Evolutionary conservation across 2,888 invertebrate genomes (phyloP), one percentile per base, ranked within the genome.

Genomic region (Standfussiana lucernea): DNA sequence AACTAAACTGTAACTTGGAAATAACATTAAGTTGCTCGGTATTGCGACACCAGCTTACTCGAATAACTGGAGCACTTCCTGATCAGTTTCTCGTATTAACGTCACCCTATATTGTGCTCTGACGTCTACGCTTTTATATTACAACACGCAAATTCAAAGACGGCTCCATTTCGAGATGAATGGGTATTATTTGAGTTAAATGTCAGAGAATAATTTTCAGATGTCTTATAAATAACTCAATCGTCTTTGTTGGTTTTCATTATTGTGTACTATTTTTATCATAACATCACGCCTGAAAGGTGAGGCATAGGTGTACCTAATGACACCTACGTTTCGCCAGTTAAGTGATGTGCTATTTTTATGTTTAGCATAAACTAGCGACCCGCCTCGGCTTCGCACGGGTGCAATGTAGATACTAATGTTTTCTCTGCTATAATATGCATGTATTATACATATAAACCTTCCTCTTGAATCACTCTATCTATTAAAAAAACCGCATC

Each of bases 31-130:
- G 15, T 53, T 24, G n/a, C 15, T 24, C 0, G 2, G 1, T 45
- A 50, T 62, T 59, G 66, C 66, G 56, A 70, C 21, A 67, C 70
- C 11, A 40, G 37, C n/a, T 73, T 35, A 70, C 66, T 42, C 4
- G 69, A 56, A 66, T 59, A 83, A 70, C 72, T 83, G 69, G 79
- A 79, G n/a, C 84, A 70, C 28, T 82, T 83, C 79, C 79, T 83
- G 72, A 65, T 37, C 66, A 66, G 65, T 72, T 45, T 37, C 40
- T 28, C 32, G 47, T 68, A 77, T 45, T 64, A 72, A 35, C 40
- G 72, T 67, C 42, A 53, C 45, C 6, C 32, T 53, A 32, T 42
- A 69, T 66, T 68, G 42, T 62, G 32, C 42, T 10, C 11, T 10
- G 47, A 56, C 32, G 24, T 67, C 68, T 40, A 59, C 59, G 68